These are phyloP conservation scores for Papilio helenus DNA, from an alignment of 1,140 invertebrate species.

Conservation along the genomic window DNA sequence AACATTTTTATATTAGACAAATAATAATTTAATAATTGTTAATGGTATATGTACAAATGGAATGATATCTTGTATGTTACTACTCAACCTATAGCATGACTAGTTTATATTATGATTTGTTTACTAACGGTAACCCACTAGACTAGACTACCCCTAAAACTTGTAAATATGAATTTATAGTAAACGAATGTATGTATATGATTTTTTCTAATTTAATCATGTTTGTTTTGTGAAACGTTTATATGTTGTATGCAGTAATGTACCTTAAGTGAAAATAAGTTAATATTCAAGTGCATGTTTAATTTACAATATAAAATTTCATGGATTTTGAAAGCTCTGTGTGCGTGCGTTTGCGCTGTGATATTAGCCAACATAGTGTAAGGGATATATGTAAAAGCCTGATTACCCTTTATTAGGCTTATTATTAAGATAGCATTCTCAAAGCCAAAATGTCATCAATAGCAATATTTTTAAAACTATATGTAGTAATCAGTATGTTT, in stretches of 20 bases:
- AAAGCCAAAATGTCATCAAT: no score
- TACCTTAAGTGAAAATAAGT: no score
- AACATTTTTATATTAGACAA: conserved; percentile 44
- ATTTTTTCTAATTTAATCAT: neutral
- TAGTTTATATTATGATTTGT: neutral
- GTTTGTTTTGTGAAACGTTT: neutral
- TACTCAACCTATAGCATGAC: conserved; percentile 3
- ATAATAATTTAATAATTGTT: conserved; percentile 45
- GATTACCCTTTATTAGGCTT: no score
- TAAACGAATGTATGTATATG: neutral
- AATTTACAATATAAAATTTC: neutral
- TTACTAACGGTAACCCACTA: neutral
- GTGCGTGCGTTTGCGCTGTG: neutral
- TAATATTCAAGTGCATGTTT: neutral
- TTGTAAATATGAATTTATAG: neutral
- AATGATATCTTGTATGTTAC: neutral
- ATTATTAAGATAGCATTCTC: no score
- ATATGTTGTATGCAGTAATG: neutral
- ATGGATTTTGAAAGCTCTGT: neutral
- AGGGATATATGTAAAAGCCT: neutral
- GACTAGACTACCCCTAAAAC: neutral
- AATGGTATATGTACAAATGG: neutral
- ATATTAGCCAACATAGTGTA: neutral
- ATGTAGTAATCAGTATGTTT: no score
- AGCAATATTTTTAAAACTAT: no score